Base-by-base conservation (phyloP, 2,888 invertebrate species). In the Lithodes maja region DNA sequence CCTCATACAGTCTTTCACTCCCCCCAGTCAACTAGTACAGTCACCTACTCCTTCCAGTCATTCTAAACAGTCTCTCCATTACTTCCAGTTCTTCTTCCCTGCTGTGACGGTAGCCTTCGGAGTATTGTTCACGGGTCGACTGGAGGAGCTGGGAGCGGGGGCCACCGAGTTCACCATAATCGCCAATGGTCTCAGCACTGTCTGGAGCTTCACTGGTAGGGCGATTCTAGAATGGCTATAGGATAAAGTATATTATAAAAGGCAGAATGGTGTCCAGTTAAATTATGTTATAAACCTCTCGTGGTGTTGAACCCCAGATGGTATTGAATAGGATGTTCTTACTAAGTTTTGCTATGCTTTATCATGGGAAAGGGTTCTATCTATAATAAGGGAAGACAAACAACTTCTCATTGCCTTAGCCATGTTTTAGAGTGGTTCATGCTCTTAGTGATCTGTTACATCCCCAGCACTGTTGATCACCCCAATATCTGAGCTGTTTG, bases 91-190 rank as follows among this genome's bases (percentile, higher is more conserved):
- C 50, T 83, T 87, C 83, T 87, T 87, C 79, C 87, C 87, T n/a
- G 77, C 87, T 2, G 52, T 87, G 83, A 87, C 87, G 9, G 54
- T 83, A 54, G 87, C 87, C n/a, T 87, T 83, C 50, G 87, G 87
- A 1, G 83, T 87, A 9, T 9, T 87, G 55, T 87, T 87, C 71
- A 78, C 71, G 1, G 83, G 71, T 0, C 78, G 55, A 1, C 55
- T 87, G 15, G 12, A 54, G 69, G n/a, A 15, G n/a, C 5, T 54
- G 55, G 55, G 80, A 17, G 78, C 87, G 7, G 3, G 50, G 15
- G 78, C 83, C 15, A 87, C 87, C 0, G 78, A 33, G 12, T 87
- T 87, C 87, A 83, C 87, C 50, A 15, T 87, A 5, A 87, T 87
- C 49, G 83, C 49, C 3, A 87, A 83, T 52, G 83, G 78, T 9